These are phyloP conservation scores for Pardalotus punctatus DNA, from an alignment of 2,113 vertebrate genomes.

Conservation along the genomic window DNA sequence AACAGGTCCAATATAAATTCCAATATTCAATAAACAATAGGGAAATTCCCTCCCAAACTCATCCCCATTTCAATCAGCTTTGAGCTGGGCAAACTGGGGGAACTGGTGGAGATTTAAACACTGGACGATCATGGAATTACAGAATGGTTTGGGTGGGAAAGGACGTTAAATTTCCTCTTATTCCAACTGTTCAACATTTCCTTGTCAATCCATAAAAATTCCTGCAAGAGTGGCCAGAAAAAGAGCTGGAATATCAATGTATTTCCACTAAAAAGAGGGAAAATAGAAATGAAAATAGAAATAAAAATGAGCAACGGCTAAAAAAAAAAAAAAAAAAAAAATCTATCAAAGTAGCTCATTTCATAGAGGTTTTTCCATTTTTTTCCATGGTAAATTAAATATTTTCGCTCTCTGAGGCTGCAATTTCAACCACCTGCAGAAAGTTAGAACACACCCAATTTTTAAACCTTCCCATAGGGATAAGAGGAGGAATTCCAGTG, in stretches of 20 bases:
- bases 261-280: background rate
- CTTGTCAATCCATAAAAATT: background rate
- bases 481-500: background rate
- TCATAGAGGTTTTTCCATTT: background rate
- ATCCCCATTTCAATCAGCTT: background rate
- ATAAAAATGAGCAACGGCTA: background rate
- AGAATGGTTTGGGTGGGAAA: background rate
- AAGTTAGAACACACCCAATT: background rate
- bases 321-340: background rate
- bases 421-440: background rate
- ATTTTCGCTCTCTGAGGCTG: background rate
- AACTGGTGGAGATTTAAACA: background rate
- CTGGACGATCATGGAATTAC: background rate
- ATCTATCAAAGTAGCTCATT: background rate
- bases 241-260: accelerated
- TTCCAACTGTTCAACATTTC: background rate
- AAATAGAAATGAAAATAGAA: background rate
- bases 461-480: background rate
- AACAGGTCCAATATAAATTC: background rate
- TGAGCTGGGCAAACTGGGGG: background rate
- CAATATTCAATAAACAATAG: background rate
- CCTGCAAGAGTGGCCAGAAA: background rate
- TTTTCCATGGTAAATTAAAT: accelerated
- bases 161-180: background rate
- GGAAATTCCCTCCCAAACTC: background rate